phyloP scores from a whole-genome alignment of 2,888 invertebrate species.

The Eurytoma californica region DNA sequence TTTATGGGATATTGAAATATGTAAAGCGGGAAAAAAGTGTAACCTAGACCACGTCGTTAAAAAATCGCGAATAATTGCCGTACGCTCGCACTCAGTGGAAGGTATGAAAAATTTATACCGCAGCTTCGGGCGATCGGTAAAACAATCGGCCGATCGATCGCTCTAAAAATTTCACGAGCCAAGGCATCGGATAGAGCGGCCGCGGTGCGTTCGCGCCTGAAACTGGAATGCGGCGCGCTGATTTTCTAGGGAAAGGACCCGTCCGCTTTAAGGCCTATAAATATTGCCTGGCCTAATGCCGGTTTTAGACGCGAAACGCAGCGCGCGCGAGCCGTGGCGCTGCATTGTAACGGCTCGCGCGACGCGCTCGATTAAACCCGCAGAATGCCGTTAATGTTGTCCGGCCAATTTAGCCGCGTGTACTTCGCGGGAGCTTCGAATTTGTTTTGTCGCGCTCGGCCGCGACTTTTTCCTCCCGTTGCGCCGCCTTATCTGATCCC shows the following conservation, averaged over 20 bases:
- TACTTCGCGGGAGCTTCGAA: slow-evolving; percentile 1
- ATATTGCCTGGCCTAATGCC: slow-evolving; percentile 48
- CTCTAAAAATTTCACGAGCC: too few relatives aligned
- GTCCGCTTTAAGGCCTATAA: slow-evolving; percentile 37
- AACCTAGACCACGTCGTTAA: too few relatives aligned
- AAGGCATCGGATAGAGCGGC: too few relatives aligned
- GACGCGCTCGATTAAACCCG: slow-evolving; percentile 43
- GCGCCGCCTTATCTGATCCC: not conserved
- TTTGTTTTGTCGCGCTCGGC: not conserved
- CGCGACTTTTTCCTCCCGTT: not conserved
- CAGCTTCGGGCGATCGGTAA: too few relatives aligned
- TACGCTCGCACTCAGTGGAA: too few relatives aligned
- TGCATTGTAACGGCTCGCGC: slow-evolving; percentile 28
- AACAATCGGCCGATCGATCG: too few relatives aligned
- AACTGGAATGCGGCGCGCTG: slow-evolving; percentile 11
- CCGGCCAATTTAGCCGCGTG: slow-evolving; percentile 12
- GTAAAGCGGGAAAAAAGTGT: too few relatives aligned
- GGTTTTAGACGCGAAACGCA: slow-evolving; percentile 42
- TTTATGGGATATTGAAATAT: too few relatives aligned
- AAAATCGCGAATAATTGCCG: too few relatives aligned
- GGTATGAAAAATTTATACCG: too few relatives aligned
- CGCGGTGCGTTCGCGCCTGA: not conserved
- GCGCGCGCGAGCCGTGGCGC: not conserved
- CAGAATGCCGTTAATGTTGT: slow-evolving; percentile 44
- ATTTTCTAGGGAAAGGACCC: slow-evolving; percentile 14